Evolutionary conservation across 2,888 invertebrate genomes (phyloP).

Genomic region (Limnephilus lunatus): DNA sequence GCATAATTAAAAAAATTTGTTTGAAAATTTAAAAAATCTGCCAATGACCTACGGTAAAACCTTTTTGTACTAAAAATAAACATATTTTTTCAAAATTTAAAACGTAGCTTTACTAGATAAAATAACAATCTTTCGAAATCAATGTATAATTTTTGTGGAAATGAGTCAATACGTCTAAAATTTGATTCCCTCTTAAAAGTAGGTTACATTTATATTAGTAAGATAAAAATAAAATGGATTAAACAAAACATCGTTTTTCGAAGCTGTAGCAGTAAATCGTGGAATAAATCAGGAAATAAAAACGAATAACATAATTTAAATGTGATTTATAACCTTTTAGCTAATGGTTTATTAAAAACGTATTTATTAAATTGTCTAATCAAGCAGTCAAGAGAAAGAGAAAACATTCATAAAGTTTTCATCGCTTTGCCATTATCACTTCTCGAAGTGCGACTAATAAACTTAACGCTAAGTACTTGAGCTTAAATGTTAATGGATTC

Average conservation of each 20-base stretch:
- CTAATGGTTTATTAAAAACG: background rate
- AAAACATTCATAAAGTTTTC: slow-evolving; percentile 6
- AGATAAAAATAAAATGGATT: background rate
- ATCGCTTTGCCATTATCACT: background rate
- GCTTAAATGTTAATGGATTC: slow-evolving; percentile 15
- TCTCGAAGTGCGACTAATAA: slow-evolving; percentile 7
- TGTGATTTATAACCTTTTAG: background rate
- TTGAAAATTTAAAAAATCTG: no score
- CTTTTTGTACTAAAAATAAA: no score
- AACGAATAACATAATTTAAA: background rate
- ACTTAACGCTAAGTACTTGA: background rate
- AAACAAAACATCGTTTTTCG: background rate
- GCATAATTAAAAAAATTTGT: no score
- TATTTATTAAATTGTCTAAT: background rate
- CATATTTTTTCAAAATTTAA: no score
- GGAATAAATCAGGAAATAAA: background rate
- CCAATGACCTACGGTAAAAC: no score
- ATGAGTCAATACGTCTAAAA: no score
- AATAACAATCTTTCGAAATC: no score
- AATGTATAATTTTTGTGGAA: no score
- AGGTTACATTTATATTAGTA: background rate
- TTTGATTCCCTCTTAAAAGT: no score
- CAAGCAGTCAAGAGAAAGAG: background rate
- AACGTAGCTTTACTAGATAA: no score
- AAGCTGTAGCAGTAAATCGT: background rate